phyloP scores from a whole-genome alignment of 2,113 vertebrate species.

The Tragelaphus scriptus region DNA sequence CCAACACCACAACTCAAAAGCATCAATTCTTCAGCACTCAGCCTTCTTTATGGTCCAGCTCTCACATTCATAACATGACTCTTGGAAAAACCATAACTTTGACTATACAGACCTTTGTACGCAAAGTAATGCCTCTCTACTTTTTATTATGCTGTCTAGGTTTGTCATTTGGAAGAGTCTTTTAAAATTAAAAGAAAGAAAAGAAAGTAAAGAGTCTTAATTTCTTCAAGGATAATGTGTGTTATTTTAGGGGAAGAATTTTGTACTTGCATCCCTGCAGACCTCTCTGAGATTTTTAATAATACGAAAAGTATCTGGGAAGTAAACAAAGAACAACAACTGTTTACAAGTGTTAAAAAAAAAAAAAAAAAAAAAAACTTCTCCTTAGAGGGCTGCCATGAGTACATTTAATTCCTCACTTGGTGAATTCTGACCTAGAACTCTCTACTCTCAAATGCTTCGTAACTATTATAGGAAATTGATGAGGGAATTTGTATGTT shows the following conservation, averaged over 20 bases:
- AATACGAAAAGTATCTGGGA: neutral
- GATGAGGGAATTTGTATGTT: neutral
- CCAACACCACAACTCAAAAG: neutral
- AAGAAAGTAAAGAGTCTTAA: neutral
- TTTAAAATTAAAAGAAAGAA: neutral
- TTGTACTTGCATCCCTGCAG: neutral
- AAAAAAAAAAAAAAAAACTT: neutral
- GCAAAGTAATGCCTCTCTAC: neutral
- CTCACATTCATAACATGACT: neutral
- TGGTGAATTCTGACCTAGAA: neutral
- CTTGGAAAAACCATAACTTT: neutral
- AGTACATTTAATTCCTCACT: neutral
- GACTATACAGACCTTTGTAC: neutral
- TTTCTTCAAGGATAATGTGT: neutral
- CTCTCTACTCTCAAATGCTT: neutral
- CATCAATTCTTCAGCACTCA: neutral
- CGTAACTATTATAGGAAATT: neutral
- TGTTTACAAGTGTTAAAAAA: neutral
- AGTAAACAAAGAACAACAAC: neutral
- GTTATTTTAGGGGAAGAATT: neutral
- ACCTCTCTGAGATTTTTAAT: neutral
- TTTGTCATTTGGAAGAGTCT: neutral
- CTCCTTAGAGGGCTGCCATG: neutral
- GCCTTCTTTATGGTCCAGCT: neutral
- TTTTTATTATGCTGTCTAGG: neutral